Base-by-base conservation (phyloP, 2,113 vertebrate genomes). In the Dolichallabes microphthalmus region DNA sequence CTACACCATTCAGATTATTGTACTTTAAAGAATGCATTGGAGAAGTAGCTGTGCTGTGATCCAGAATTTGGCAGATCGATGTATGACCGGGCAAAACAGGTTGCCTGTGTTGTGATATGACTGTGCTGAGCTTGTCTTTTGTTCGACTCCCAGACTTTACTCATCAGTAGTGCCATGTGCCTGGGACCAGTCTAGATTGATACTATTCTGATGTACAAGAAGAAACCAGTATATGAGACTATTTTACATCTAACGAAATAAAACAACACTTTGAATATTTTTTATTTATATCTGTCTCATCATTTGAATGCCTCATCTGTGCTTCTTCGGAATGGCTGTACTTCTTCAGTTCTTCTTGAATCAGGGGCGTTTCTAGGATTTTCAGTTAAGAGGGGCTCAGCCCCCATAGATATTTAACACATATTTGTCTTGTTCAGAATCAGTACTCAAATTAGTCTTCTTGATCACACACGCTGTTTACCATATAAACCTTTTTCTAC, bases 161-260 rank as follows among this genome's bases (percentile, higher is more conserved):
- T 63, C 39, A 30, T 32, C 32, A 71, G 82, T 35, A 30, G 73
- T 76, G 17, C 58, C 20, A 1, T 66, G 68, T 64, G 30, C 45
- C 30, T 57, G 50, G 55, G 69, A 57, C 25, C 82, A 73, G 63
- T 75, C 61, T 27, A 80, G n/a, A 63, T 27, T 68, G 71, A 84
- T 60, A 78, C 77, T 25, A 55, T 69, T 85, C 78, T 87, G 82
- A 86, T 86, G 84, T 89, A 76, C 53, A 75, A 86, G 86, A 52
- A 74, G 13, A 32, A 82, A 84, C n/a, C 30, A 74, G 39, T 57
- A 73, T 71, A 87, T 86, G 81, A 79, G 73, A 82, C 82, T 88
- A 88, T 89, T 89, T 89, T 89, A 88, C 88, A 89, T 83, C 82
- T 86, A 83, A 85, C 69, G n/a, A 83, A 89, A 89, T 88, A 86